Conservation (phyloP, 2,113 vertebrate species). For the Ceyx margarethae region DNA sequence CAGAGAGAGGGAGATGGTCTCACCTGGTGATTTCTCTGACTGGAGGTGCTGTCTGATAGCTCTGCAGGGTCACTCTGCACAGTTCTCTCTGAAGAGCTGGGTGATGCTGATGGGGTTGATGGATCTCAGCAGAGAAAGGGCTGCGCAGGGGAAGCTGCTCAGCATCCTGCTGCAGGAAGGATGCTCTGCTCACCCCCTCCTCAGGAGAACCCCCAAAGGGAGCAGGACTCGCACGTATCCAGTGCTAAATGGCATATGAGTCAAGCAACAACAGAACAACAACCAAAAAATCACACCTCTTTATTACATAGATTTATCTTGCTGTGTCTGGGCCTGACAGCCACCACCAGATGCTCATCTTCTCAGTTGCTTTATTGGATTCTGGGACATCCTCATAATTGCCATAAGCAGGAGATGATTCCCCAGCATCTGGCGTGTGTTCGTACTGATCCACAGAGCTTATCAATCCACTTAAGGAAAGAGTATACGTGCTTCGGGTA, state of each 20-base stretch:
- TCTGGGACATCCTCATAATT: constrained; percentile 30
- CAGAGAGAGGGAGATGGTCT: not conserved
- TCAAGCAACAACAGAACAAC: not conserved
- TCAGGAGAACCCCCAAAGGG: not conserved
- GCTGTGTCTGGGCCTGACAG: not conserved
- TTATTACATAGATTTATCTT: not conserved
- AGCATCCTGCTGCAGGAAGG: not conserved
- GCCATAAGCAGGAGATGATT: constrained; percentile 20
- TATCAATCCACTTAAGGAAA: not conserved
- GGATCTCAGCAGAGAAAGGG: not conserved
- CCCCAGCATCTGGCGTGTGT: not conserved
- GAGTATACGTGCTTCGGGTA: not conserved
- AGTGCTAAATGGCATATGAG: not conserved
- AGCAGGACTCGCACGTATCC: not conserved
- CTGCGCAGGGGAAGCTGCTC: not conserved
- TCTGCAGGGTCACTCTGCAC: not conserved
- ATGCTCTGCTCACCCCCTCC: not conserved
- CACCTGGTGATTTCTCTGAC: not conserved
- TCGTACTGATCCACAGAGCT: not conserved
- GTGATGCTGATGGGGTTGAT: not conserved
- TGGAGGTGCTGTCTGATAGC: not conserved
- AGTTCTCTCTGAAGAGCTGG: not conserved
- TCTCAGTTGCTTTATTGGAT: constrained; percentile 1
- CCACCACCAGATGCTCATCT: not conserved
- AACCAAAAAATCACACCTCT: not conserved